Base-by-base conservation (phyloP, 2,888 invertebrate species). In the Cephalotes varians region DNA sequence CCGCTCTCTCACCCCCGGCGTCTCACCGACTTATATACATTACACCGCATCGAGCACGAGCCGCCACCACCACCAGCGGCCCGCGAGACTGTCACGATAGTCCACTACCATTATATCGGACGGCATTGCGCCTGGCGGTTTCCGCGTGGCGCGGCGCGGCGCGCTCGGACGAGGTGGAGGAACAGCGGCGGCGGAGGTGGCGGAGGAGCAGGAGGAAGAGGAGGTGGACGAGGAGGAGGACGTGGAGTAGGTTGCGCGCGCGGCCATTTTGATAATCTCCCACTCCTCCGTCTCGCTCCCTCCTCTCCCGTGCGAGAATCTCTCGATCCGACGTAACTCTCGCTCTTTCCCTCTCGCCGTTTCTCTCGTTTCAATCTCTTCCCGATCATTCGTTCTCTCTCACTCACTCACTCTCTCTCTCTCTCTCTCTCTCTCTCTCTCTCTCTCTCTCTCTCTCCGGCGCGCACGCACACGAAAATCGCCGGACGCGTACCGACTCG, bases 261-360 rank as follows among this genome's bases (percentile, higher is more conserved):
- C 93, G 93, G 93, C 93, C 93, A 93, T 93, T 93, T 93, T 93
- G 93, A 93, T 93, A 92, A 93, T 93, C 93, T 92, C 93, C 93
- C 92, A 92, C 93, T 91, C 87, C 65, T 77, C 37, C 82, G 72
- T 80, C 84, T 74, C 84, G 51, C 47, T 47, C 34, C 69, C 69
- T 71, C 25, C 51, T 51, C 51, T 44, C 31, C 28, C 5, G 18
- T 21, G 18, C 44, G 4, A 18, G 40, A 44, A 44, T 64, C 21
- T 62, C 62, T 62, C 62, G 62, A 62, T 37, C 40, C 64, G 44
- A 64, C 28, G 18, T 64, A 64, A 71, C 51, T 71, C 80, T 49
- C 76, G 74, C 82, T 80, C 72, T 83, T 72, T 79, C 81, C 80
- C 74, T 83, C 85, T 62, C 81, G 34, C 44, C 62, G 81, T 80